Evolutionary conservation across 2,888 invertebrate genomes (phyloP), one percentile per base, ranked within the genome.

Genomic region (Arctia plantaginis): DNA sequence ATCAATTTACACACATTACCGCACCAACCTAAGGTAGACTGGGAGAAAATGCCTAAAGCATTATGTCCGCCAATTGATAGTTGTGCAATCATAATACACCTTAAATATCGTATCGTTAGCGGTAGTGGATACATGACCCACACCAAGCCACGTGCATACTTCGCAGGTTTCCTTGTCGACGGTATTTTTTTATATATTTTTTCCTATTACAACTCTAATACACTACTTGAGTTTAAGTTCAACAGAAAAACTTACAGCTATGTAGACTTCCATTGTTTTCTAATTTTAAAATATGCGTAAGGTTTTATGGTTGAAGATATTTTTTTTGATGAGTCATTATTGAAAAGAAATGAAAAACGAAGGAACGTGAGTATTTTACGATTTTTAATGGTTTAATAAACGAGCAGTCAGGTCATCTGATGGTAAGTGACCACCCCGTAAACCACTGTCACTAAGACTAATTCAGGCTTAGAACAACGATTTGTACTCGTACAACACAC

Each of bases 151-250:
- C 88, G 89, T 90, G 88, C 82, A 84, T 75, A 76, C 66, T 71
- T 89, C 90, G 90, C 90, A 87, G 89, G 90, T 83, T 90, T 89
- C 90, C 90, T 84, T 88, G 87, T 87, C 88, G 73, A 79, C 71
- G 6, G 30, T 62, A 62, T 84, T 81, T 86, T 47, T 27, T 59
- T 30, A 13, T 55, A 30, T 30, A 6, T 59, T 87, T 85, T 87
- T 85, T 83, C 79, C 77, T 75, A 77, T 30, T 51, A 68, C 59
- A 83, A 80, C 77, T 73, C 39, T 71, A 69, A 44, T 51, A 66
- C 6, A 33, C 0, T 18, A 76, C 77, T 78, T 76, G 76, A 74
- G 77, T 82, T 74, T 75, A 77, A 83, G 69, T 62, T 27, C 10
- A 12, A 59, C 30, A 62, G 39, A 62, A 62, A 62, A 62, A 62